Evolutionary conservation across 2,888 invertebrate species (phyloP), one percentile per base, ranked within the genome.

Genomic region (Athripsodes cinereus): DNA sequence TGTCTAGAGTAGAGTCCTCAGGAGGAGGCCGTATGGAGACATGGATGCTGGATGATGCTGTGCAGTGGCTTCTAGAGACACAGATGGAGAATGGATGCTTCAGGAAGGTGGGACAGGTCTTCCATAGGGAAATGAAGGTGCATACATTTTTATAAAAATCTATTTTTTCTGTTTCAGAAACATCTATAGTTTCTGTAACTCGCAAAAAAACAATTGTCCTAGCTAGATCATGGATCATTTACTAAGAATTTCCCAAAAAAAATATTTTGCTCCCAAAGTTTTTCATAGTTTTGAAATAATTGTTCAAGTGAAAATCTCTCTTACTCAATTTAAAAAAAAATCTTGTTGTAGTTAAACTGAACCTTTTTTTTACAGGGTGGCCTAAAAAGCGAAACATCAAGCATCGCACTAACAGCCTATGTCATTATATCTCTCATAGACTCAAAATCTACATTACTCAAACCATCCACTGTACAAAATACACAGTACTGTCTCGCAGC

Each of bases 1-100:
- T 20, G 16, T 20, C 47, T 6, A 19, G 21, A 19, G 11, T 19
- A 5, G 47, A 47, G 13, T 3, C 5, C 21, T 3, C 21, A 90
- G 0, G 82, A 84, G 66, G 86, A 86, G 13, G 74, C 89, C 20
- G 63, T 79, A 84, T 8, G 40, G 21, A 3, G 34, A 57, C 3
- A 6, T 19, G 72, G 1, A 73, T 81, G 40, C 70, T 83, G 18
- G 71, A 75, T 53, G 69, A 73, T 19, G 79, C 81, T 11, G 72
- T 76, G 2, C 71, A 74, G 16, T 91, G 85, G 89, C 83, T 87
- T 57, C 71, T 79, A 13, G 73, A 69, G 3, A 81, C 83, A 53
- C 89, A 90, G 69, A 74, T 87, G 71, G 87, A 88, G 68, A 88
- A 87, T 66, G 90, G 90, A 1, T 90, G 90, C 70, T 91, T 90